Evolutionary conservation across 1,140 invertebrate species (phyloP), one percentile per base, ranked within the genome.

Genomic region (Melipona quadrifasciata): DNA sequence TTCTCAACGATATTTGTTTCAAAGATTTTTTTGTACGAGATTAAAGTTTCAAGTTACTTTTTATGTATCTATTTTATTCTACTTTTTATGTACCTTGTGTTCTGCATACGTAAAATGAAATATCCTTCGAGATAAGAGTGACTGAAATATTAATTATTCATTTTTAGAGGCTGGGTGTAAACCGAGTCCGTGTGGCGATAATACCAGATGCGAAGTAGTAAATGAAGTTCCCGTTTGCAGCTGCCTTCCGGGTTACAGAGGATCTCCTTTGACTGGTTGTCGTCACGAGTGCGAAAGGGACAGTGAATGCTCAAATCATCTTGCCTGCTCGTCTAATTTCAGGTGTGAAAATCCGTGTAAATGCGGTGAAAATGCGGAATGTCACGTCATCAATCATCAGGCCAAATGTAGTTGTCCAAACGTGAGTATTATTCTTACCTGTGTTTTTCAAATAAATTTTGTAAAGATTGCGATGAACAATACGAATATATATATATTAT

Each of bases 401-500:
- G 96, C 97, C 10, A 95, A 97, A 72, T 99, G 98, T 94, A 96
- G 96, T 87, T 98, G 98, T 91, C 97, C 97, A 14, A 96, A 96
- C 89, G 97, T 97, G 92, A 94, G 93, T n/a, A 21, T 14, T 21
- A 61, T n/a, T 17, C 5, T 27, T 47, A 6, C 39, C 39, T 8
- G 39, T 39, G 39, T 39, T 8, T 10, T 47, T 47, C 39, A 47
- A 47, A 6, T 47, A 47, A 47, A 47, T 47, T 47, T 47, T 47
- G 39, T 47, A 47, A 47, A 47, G 39, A 47, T 0, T 47, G 39
- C 39, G 39, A 47, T 47, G 39, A 47, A 47, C 39, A 47, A 47
- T 47, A 47, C 39, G 39, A 39, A 34, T 34, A 34, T 34, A 34
- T 34, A 39, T 39, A 8, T 39, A 39, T 39, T 39, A 39, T 39